Evolutionary conservation across 2,888 invertebrate species (phyloP), one percentile per base, ranked within the genome.

Genomic region (Rhimphoctona megacephalus): DNA sequence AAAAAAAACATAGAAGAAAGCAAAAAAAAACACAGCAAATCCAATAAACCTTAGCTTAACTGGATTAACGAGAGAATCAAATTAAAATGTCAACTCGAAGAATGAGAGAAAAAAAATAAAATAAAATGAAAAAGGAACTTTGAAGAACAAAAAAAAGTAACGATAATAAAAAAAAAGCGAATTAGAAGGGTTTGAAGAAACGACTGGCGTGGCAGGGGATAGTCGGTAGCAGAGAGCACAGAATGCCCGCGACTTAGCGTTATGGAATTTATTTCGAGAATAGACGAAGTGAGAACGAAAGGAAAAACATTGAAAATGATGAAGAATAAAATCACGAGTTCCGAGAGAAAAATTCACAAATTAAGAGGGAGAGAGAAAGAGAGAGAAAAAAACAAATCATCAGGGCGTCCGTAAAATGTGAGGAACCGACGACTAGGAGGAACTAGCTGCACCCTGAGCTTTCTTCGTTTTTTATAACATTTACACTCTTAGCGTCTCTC

Each of bases 381-480:
- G 39, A 39, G 69, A 66, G 14, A 25, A 25, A 43, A 67, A 78
- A 39, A 72, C 49, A 57, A 30, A 57, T 64, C 17, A 22, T 64
- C 22, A 14, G 64, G 81, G 78, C 81, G 86, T 86, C 81, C 64
- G 30, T 57, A 49, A 72, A 80, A 70, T 72, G 52, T 46, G 66
- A 81, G 76, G 80, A 89, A 66, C 33, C 36, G 66, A 66, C 33
- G 86, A 87, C 69, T 69, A 82, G 79, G 86, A 87, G 81, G 82
- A 49, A 90, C 85, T 86, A 88, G 87, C 87, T 89, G 87, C 88
- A 88, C 82, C 88, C 87, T 87, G 89, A 89, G 89, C 89, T 90
- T 89, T 89, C 85, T 90, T 90, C 85, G 85, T 87, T 90, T 89
- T 88, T 89, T 88, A 84, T 85, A 83, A 87, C 83, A 81, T 83